Percentiles rank a stretch among this genome's conserved stretches.
phyloP scores from a whole-genome alignment of 2,888 invertebrate genomes.

The Lasioglossum marginatum region DNA sequence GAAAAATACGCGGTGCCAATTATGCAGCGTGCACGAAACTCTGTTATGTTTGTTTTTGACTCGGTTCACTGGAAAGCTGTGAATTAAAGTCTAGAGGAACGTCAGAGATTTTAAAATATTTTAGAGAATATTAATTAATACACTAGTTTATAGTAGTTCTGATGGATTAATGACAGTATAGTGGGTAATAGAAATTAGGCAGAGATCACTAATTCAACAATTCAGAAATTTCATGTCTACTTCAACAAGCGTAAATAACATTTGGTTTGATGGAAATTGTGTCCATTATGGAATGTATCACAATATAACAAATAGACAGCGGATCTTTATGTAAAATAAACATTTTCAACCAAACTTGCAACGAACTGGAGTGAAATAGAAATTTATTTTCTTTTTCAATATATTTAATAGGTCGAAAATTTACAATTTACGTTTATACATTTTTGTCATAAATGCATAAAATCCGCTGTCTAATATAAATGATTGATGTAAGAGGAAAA shows the following conservation, averaged over 20 bases:
- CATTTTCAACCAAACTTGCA: too few species aligned
- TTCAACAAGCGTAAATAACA: not conserved
- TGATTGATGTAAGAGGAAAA: not conserved
- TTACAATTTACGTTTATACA: too few species aligned
- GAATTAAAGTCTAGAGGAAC: not conserved
- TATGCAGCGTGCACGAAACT: not conserved
- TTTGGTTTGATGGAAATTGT: not conserved
- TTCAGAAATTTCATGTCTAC: not conserved
- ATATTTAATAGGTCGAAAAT: too few species aligned
- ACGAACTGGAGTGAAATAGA: too few species aligned
- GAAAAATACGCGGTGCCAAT: not conserved
- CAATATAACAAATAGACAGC: not conserved
- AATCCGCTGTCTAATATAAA: too few species aligned
- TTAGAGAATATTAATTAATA: not conserved
- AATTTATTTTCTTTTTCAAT: too few species aligned
- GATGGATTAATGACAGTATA: not conserved
- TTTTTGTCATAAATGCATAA: too few species aligned
- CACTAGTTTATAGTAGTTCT: not conserved
- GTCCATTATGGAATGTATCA: not conserved
- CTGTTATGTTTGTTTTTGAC: not conserved
- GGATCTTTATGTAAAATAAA: too few species aligned
- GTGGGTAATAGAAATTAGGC: not conserved
- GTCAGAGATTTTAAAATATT: not conserved
- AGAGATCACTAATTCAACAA: not conserved
- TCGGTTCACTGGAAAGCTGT: not conserved